Conservation (phyloP, 2,797 vertebrate species). For the Melanotaenia maccullochi region DNA sequence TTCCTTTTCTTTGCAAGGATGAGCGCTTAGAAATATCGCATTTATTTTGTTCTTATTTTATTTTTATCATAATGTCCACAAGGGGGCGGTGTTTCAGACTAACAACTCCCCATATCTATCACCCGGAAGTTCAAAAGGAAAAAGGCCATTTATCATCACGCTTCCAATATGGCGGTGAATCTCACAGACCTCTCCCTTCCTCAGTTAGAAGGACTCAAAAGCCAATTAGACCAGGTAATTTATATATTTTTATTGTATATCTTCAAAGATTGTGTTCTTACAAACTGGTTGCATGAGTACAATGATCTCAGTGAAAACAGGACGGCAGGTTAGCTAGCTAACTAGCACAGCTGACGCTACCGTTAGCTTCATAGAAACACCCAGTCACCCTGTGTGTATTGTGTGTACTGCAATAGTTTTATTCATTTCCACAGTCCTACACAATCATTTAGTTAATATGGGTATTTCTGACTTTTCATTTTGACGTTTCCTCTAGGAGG, state of each 20-base stretch:
- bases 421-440: not conserved
- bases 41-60: no score
- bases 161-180: conserved; percentile 87
- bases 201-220: conserved; percentile 92
- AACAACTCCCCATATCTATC: not conserved
- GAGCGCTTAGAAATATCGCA: not conserved
- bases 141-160: conserved; percentile 32
- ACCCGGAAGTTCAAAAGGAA: conserved; percentile 49
- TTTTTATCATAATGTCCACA: conserved; percentile 2
- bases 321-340: not conserved
- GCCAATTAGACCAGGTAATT: conserved; percentile 91
- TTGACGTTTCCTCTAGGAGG: conserved; percentile 82
- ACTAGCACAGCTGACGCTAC: conserved; percentile 31
- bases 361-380: not conserved
- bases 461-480: not conserved
- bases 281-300: accelerated
- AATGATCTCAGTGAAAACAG: not conserved
- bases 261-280: accelerated
- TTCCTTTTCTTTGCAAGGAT: not conserved
- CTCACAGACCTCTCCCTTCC: conserved; percentile 89
- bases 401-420: not conserved
- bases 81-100: conserved; percentile 11
- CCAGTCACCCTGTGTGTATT: not conserved
- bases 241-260: accelerated
- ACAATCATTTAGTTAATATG: not conserved